These are phyloP conservation scores for Lepilemur ruficaudatus DNA, from an alignment of 2,797 vertebrate genomes.

Conservation along the genomic window DNA sequence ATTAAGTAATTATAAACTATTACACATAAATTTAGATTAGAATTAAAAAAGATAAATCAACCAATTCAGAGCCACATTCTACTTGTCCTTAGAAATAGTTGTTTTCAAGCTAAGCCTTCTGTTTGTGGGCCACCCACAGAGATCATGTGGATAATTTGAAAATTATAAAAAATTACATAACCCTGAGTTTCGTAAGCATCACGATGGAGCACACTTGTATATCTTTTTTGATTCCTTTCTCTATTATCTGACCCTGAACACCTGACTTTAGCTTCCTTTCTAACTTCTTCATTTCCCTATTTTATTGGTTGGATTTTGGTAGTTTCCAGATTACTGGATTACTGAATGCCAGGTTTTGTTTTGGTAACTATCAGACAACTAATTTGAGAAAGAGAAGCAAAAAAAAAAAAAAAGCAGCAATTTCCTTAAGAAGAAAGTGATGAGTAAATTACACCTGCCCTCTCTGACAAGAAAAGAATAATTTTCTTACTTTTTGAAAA, in stretches of 20 bases:
- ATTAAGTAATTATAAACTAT: neutral
- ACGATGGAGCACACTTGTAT: neutral
- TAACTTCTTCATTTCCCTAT: neutral
- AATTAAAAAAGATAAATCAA: slow-evolving; percentile 22
- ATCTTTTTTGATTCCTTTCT: neutral
- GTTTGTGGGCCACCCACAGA: neutral
- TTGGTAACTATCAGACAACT: neutral
- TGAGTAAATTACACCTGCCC: slow-evolving; percentile 3
- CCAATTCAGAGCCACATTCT: neutral
- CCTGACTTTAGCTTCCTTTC: neutral
- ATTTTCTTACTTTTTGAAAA: slow-evolving; percentile 41
- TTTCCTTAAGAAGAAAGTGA: slow-evolving; percentile 48
- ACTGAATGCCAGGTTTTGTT: slow-evolving; percentile 15
- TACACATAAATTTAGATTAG: neutral
- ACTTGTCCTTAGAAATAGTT: neutral
- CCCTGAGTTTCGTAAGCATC: neutral
- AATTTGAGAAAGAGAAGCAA: neutral
- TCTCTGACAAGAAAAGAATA: slow-evolving; percentile 56
- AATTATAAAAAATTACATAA: neutral
- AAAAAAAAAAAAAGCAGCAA: neutral
- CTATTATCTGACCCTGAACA: slow-evolving; percentile 3
- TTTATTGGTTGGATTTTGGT: neutral
- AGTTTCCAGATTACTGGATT: slow-evolving; percentile 26
- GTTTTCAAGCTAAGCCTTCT: neutral
- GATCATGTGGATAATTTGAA: neutral